Conservation (phyloP, 2,888 invertebrate genomes). For the Aleiodes leptofemur region DNA sequence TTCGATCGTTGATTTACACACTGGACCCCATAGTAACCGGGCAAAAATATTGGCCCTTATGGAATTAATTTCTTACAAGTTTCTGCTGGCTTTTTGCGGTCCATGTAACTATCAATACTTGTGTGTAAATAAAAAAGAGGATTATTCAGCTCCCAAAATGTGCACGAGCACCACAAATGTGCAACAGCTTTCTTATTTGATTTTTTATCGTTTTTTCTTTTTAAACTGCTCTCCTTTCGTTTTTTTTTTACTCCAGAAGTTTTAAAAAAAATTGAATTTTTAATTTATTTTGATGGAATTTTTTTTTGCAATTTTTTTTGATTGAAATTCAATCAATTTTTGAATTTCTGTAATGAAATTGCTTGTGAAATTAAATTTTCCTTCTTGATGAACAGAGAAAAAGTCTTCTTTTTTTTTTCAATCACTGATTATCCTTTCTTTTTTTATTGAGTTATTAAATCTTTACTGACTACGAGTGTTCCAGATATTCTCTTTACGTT, state of each 20-base stretch:
- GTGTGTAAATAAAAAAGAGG: slow-evolving; percentile 3
- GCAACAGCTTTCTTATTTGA: slow-evolving; percentile 28
- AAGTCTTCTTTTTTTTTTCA: too few relatives aligned
- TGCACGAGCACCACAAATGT: neutral
- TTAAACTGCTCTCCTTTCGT: neutral
- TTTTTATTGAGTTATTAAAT: too few relatives aligned
- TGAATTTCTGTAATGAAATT: too few relatives aligned
- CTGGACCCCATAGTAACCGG: slow-evolving; percentile 56
- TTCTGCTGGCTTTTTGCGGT: slow-evolving; percentile 64
- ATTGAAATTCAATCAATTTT: too few relatives aligned
- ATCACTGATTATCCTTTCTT: too few relatives aligned
- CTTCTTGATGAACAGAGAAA: too few relatives aligned
- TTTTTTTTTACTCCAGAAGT: too few relatives aligned
- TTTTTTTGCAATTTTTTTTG: too few relatives aligned
- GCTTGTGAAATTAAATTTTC: too few relatives aligned
- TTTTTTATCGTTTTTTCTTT: slow-evolving; percentile 6
- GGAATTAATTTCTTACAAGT: slow-evolving; percentile 72
- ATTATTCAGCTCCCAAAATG: neutral
- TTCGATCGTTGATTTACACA: slow-evolving; percentile 73
- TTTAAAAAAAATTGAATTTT: too few relatives aligned
- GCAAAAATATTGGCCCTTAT: slow-evolving; percentile 70
- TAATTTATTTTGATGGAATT: too few relatives aligned
- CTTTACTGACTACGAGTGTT: neutral
- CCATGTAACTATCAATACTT: slow-evolving; percentile 72
- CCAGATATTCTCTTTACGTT: slow-evolving; percentile 29